Percentiles rank a stretch among this genome's conserved stretches.
These are phyloP conservation scores for Acrocephalus kingi DNA, from an alignment of 2,113 vertebrate genomes.

Conservation along the genomic window DNA sequence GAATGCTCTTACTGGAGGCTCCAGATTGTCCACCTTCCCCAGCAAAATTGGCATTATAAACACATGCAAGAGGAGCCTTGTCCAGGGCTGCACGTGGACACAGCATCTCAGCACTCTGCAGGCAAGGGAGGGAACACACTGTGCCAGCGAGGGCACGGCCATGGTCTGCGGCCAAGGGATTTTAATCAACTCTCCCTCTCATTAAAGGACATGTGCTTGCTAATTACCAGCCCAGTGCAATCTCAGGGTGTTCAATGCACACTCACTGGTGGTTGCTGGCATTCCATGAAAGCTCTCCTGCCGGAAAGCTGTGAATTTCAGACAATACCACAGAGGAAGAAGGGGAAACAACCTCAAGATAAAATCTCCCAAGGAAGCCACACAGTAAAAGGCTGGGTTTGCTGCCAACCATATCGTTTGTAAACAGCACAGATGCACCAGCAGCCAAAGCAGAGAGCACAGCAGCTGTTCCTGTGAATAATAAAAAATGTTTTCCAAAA, in stretches of 20 bases:
- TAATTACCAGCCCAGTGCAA: not conserved
- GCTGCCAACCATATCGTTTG: not conserved
- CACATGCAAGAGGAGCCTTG: not conserved
- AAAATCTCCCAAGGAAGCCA: conserved; percentile 44
- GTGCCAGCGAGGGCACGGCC: not conserved
- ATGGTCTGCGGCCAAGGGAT: not conserved
- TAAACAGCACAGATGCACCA: not conserved
- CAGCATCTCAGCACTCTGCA: not conserved
- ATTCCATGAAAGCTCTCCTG: not conserved
- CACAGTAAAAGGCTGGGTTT: not conserved
- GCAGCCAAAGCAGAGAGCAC: not conserved
- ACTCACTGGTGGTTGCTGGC: not conserved
- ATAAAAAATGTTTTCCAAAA: not conserved
- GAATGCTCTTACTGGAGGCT: not conserved
- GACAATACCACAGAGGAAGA: conserved; percentile 21
- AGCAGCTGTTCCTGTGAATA: not conserved
- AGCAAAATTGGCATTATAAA: accelerated
- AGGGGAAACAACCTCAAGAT: conserved; percentile 40
- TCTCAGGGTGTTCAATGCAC: not conserved
- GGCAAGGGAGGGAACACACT: not conserved
- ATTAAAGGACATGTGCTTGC: not conserved
- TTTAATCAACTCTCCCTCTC: not conserved
- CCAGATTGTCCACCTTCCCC: not conserved
- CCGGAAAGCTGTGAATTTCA: not conserved
- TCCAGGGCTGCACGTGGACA: not conserved